Evolutionary conservation across 2,797 vertebrate species (phyloP), one percentile per base, ranked within the genome.

Genomic region (Lithobates sylvaticus): DNA sequence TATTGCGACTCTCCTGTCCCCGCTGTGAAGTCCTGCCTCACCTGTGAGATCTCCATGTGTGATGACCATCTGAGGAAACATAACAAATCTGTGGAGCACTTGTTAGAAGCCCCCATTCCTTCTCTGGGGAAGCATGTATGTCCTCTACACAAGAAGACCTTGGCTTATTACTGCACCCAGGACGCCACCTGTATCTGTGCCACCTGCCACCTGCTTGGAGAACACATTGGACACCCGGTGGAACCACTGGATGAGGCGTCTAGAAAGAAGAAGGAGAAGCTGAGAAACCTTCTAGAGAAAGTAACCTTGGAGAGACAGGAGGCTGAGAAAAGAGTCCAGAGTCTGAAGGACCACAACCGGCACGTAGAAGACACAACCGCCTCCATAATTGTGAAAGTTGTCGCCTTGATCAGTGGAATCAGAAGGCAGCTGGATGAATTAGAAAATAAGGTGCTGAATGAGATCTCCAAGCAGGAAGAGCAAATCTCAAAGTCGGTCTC

Each of bases 41-140:
- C 88, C 74, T 95, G 95, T 16, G 91, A 95, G 74, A 93, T 91
- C 81, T 93, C 94, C 0, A 74, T 80, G 23, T 80, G 78, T 47
- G 39, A 54, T 10, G 68, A 68, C 50, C 78, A 80, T 39, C 78
- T 80, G 42, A 70, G 42, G 12, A 26, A 29, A 42, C 78, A 80
- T 18, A 54, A 26, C 42, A 80, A 54, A 15, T 32, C 78, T 5
- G 29, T 5, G 47, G 42, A 70, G 32, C 78, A 80, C 68, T 27
- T n/a, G 5, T 39, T 80, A 1, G 12, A 42, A 23, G 78, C 47
- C 3, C 67, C 65, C 12, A 50, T 42, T 23, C 29, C 65, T 34
- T 32, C 27, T 4, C 29, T n/a, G 2, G 65, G 68, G 26, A 68
- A 47, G 10, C 10, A 5, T 7, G 47, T 21, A 70, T 80, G 78